Base-by-base conservation (phyloP, 2,797 vertebrate species). In the Hylomyscus alleni region DNA sequence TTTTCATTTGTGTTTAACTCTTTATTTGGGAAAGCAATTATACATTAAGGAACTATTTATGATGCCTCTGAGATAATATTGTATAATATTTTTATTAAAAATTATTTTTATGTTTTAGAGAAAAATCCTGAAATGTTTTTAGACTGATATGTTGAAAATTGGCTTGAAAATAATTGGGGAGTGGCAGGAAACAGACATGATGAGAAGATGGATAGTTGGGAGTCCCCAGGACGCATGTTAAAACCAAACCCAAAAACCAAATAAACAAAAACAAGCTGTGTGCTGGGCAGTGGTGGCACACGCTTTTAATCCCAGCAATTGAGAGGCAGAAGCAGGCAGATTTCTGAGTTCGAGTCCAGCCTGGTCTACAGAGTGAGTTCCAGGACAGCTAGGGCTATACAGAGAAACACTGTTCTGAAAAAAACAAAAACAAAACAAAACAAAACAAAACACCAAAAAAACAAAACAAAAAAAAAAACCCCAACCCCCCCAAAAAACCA, bases 11-110 rank as follows among this genome's bases (percentile, higher is more conserved):
- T 67, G 26, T 13, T 44, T 93, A 60, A 56, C 6, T 76, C 67
- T 76, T 86, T 95, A 69, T 69, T 90, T 76, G 67, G 22, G 85
- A 60, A 90, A 86, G 78, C 37, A 44, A 76, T 72, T 67, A 78
- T 22, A 52, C 31, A 81, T 44, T 60, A 50, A 86, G 15, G 40
- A 96, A 52, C 22, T 81, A 75, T 44, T 80, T 44, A 19, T 26
- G 31, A 15, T 78, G 5, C 19, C 44, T 85, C 69, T 80, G 40
- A 90, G 40, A 86, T 37, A 13, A 54, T 24, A 86, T 54, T 24
- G 5, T 73, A 19, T 26, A 24, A 54, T 72, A 24, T 73, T 81
- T 75, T 54, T 84, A 20, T 65, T 65, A 52, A 50, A 65, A 91
- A 77, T 37, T 34, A 82, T 60, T 50, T 44, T 89, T 83, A 94